A percentile compares a stretch with the other conserved stretches of the same genome.
Conservation (phyloP, 2,797 vertebrate genomes). For the Todus mexicanus region DNA sequence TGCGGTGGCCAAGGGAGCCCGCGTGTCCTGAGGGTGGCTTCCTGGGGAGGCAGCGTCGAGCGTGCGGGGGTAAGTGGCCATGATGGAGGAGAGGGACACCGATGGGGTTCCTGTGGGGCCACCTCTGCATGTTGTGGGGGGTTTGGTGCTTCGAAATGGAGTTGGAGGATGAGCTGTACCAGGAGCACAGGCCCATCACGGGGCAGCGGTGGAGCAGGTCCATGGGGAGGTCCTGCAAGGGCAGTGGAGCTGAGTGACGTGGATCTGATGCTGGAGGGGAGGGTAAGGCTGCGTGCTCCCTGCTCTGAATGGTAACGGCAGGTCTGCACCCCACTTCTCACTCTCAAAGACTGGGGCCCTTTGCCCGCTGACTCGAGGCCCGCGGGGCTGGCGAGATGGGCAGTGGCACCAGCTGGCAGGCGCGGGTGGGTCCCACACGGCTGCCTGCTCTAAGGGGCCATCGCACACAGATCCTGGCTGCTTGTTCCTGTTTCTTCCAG, state of each 20-base stretch:
- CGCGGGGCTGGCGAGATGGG: rapidly evolving
- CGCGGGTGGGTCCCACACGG: too few species aligned
- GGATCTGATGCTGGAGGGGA: background rate
- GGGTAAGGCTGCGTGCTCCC: rapidly evolving
- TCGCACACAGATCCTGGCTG: background rate
- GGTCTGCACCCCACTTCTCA: background rate
- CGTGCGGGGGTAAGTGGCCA: background rate
- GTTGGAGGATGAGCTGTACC: rapidly evolving
- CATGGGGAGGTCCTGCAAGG: background rate
- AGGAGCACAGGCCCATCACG: rapidly evolving
- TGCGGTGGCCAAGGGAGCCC: background rate
- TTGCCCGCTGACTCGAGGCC: rapidly evolving
- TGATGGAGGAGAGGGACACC: rapidly evolving
- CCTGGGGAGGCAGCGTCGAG: background rate
- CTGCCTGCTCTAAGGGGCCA: background rate
- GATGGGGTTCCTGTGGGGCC: background rate
- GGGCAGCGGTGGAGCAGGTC: background rate
- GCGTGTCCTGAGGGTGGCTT: background rate
- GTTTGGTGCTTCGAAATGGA: rapidly evolving
- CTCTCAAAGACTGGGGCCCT: background rate
- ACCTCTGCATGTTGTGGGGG: too few species aligned
- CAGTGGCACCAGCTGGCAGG: rapidly evolving
- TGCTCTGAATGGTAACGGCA: rapidly evolving
- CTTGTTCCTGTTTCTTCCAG: background rate
- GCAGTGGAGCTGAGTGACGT: rapidly evolving